A percentile compares a stretch with the other conserved stretches of the same genome.
Conservation (phyloP, 2,113 vertebrate species). For the Capreolus pygargus region DNA sequence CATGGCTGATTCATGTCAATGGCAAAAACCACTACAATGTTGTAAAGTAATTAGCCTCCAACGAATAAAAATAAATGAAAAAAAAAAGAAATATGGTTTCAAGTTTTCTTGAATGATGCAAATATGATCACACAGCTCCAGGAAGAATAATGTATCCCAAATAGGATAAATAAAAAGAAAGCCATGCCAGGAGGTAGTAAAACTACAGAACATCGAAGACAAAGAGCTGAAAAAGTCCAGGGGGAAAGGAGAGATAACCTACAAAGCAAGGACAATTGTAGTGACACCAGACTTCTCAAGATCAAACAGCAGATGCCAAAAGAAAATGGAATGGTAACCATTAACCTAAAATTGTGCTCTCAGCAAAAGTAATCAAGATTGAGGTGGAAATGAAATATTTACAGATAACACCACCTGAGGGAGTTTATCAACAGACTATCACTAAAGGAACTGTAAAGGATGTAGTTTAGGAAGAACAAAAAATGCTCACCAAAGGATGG, state of each 20-base stretch:
- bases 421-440: neutral
- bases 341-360: neutral
- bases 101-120: constrained; percentile 40
- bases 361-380: neutral
- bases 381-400: constrained; percentile 14
- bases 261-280: neutral
- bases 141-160: neutral
- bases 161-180: constrained; percentile 12
- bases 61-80: too few relatives aligned
- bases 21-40: too few relatives aligned
- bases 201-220: neutral
- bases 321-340: neutral
- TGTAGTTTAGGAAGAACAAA: neutral
- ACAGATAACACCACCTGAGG: neutral
- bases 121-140: neutral
- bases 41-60: too few relatives aligned
- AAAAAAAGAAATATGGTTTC: neutral
- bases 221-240: neutral
- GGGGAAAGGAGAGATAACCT: neutral
- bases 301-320: constrained; percentile 5
- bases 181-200: neutral
- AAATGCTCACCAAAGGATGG: neutral
- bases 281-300: neutral
- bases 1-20: too few relatives aligned
- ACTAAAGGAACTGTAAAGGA: neutral